phyloP scores from a whole-genome alignment of 2,888 invertebrate genomes.

The Tolmerus cingulatus region DNA sequence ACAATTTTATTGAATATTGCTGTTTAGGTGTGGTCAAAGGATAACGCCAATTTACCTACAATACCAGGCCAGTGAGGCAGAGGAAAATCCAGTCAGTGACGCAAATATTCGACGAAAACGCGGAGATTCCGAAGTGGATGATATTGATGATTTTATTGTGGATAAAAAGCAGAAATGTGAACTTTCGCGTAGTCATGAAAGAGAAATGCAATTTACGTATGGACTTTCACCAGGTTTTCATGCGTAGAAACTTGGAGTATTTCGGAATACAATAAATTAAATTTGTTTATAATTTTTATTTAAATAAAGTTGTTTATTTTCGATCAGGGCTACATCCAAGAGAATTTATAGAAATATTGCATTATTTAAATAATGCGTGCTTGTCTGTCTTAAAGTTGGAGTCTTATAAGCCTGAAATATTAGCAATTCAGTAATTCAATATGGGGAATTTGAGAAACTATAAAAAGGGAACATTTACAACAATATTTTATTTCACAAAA shows the following conservation, averaged over 20 bases:
- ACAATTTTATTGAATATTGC: not conserved
- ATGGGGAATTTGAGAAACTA: not conserved
- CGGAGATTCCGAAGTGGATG: constrained; percentile 51
- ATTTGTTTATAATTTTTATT: not conserved
- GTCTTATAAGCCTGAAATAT: no score
- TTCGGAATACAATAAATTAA: not conserved
- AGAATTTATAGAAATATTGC: no score
- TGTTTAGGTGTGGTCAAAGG: constrained; percentile 60
- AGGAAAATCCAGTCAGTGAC: constrained; percentile 51
- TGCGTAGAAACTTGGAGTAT: constrained; percentile 35
- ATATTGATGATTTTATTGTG: constrained; percentile 59
- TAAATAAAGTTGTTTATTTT: not conserved
- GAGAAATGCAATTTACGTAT: constrained; percentile 58
- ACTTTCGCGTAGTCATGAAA: constrained; percentile 56
- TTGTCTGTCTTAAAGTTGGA: no score
- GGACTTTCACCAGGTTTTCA: constrained; percentile 60
- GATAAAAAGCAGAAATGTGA: constrained; percentile 59
- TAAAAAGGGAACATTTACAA: not conserved
- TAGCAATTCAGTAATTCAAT: no score
- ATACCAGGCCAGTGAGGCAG: constrained; percentile 63
- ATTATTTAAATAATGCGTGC: no score
- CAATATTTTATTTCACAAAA: not conserved
- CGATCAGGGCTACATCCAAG: not conserved
- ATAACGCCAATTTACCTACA: constrained; percentile 65
- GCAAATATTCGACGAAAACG: constrained; percentile 41